A percentile compares a stretch with the other conserved stretches of the same genome.
These are phyloP conservation scores for Gymnorhina tibicen DNA, from an alignment of 2,113 vertebrate genomes.

Conservation along the genomic window DNA sequence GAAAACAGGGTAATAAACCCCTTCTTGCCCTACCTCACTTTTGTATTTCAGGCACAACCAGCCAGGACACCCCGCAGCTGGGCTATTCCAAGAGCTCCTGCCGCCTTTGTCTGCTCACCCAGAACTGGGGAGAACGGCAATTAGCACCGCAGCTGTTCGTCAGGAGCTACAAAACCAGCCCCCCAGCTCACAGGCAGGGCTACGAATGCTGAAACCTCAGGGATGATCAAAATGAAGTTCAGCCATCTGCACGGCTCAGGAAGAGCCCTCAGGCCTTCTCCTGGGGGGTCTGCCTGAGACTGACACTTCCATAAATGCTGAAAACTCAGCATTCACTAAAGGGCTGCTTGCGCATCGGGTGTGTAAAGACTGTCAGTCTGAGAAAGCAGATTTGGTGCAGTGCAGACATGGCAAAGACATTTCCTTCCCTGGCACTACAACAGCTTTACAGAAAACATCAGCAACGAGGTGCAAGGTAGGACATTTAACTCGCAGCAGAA, in stretches of 20 bases:
- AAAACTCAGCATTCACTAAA: background rate
- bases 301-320: constrained; percentile 1
- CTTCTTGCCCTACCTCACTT: background rate
- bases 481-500: background rate
- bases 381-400: background rate
- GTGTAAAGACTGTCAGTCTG: background rate
- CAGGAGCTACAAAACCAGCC: background rate
- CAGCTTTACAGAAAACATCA: background rate
- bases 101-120: background rate
- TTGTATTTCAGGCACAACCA: background rate
- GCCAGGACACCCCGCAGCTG: background rate
- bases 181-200: background rate
- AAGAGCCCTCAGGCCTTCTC: constrained; percentile 3
- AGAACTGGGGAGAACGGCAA: background rate
- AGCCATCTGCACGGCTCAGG: background rate
- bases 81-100: background rate
- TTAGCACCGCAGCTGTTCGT: background rate
- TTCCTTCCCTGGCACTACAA: background rate
- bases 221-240: background rate
- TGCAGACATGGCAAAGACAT: background rate
- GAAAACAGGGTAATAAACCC: background rate
- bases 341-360: fast-evolving
- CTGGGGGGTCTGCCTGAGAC: background rate
- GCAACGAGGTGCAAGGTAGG: background rate
- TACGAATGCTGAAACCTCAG: background rate